A percentile compares a stretch with the other conserved stretches of the same genome.
Conservation (phyloP, 2,113 vertebrate species). For the Pseudorhombus dupliciocellatus region DNA sequence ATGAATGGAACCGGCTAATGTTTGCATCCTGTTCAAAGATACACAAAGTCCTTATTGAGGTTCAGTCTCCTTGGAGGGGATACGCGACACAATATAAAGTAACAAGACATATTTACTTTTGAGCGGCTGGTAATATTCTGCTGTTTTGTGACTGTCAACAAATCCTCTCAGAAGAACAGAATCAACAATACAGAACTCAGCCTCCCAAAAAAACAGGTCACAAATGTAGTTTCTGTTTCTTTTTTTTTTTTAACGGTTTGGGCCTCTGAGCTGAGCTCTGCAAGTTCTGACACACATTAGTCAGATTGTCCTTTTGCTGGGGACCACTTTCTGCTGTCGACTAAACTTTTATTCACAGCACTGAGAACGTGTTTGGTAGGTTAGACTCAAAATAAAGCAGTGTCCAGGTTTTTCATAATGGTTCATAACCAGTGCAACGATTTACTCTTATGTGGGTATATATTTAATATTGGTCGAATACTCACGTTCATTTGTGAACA, state of each 20-base stretch:
- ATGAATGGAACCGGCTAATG: too few species aligned
- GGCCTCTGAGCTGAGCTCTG: background rate
- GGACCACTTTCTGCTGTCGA: background rate
- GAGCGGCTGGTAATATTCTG: background rate
- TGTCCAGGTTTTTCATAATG: background rate
- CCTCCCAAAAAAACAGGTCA: background rate
- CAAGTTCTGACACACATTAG: background rate
- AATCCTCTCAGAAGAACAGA: background rate
- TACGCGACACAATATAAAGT: background rate
- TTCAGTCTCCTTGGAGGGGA: background rate
- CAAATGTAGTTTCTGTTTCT: background rate
- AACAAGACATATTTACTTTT: background rate
- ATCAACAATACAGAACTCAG: background rate
- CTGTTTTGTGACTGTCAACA: background rate
- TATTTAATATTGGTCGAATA: background rate
- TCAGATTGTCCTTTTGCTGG: background rate
- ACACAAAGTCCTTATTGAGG: background rate
- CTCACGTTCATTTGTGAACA: too few species aligned
- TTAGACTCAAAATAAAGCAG: background rate
- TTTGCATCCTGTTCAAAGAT: background rate
- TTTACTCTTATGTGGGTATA: background rate
- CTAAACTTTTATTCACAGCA: background rate
- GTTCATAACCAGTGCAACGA: background rate
- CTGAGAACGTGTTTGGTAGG: background rate
- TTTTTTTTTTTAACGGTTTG: background rate